Percentiles rank a stretch among this genome's conserved stretches.
Evolutionary conservation across 2,797 vertebrate genomes (phyloP).

Genomic region (Loris lydekkerianus): DNA sequence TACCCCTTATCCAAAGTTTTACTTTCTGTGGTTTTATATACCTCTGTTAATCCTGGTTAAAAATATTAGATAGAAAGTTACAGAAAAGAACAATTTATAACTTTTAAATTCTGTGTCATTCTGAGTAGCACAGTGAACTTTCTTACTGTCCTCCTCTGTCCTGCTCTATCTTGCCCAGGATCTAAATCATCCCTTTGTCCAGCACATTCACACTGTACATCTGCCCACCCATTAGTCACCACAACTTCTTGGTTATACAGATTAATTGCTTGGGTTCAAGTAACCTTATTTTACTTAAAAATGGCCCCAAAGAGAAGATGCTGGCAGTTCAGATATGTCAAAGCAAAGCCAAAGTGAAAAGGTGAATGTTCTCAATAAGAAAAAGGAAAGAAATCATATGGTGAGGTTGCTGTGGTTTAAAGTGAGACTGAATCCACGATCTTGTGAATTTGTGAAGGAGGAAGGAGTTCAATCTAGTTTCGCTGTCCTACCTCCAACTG

Average conservation of each 20-base stretch:
- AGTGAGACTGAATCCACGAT: neutral
- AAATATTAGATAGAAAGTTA: neutral
- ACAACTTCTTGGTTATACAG: neutral
- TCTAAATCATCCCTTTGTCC: neutral
- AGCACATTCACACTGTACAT: neutral
- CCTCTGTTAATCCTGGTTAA: neutral
- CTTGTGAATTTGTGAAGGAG: neutral
- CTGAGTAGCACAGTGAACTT: neutral
- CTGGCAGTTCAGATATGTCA: neutral
- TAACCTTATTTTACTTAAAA: neutral
- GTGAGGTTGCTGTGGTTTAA: neutral
- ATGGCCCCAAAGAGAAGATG: neutral
- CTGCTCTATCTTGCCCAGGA: neutral
- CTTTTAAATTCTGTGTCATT: neutral
- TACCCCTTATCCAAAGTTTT: neutral
- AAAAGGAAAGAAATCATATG: neutral
- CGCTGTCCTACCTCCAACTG: neutral
- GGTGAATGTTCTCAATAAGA: neutral
- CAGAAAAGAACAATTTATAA: neutral
- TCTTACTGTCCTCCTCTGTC: neutral
- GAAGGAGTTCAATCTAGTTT: neutral
- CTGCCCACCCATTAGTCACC: neutral
- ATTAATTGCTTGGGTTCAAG: neutral
- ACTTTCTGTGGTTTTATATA: neutral
- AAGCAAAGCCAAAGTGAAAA: neutral